phyloP scores from a whole-genome alignment of 2,113 vertebrate species.

The Prunella himalayana region DNA sequence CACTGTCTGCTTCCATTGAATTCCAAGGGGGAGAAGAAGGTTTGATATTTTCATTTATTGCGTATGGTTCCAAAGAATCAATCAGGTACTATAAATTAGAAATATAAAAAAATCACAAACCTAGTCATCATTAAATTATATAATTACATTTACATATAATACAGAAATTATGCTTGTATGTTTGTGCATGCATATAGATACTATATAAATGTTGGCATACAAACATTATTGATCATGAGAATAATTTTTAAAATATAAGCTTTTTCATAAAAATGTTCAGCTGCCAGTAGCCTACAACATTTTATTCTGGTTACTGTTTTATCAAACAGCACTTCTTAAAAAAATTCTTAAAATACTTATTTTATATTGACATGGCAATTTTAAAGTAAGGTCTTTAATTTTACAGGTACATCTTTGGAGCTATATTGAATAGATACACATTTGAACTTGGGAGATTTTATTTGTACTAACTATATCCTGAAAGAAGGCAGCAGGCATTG shows the following conservation, averaged over 20 bases:
- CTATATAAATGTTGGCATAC: not conserved
- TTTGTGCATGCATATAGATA: not conserved
- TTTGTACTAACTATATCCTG: not conserved
- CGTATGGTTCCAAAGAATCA: slow-evolving; percentile 58
- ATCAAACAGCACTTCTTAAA: not conserved
- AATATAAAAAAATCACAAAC: not conserved
- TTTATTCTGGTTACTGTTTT: not conserved
- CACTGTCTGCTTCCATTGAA: slow-evolving; percentile 39
- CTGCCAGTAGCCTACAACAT: not conserved
- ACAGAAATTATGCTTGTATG: not conserved
- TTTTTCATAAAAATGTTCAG: not conserved
- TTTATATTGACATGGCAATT: not conserved
- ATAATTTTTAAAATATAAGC: not conserved
- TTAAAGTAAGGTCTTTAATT: not conserved
- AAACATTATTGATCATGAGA: not conserved
- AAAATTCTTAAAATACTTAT: not conserved
- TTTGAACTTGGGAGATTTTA: not conserved
- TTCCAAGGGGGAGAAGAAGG: slow-evolving; percentile 2
- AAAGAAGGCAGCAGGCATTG: not conserved
- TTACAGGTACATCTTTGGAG: not conserved
- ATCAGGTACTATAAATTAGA: slow-evolving; percentile 72
- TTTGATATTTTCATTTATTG: slow-evolving; percentile 27
- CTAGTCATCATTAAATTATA: not conserved
- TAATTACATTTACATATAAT: not conserved
- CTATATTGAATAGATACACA: not conserved